Evolutionary conservation across 2,888 invertebrate species (phyloP).

Genomic region (Eugnorisma glareosa): DNA sequence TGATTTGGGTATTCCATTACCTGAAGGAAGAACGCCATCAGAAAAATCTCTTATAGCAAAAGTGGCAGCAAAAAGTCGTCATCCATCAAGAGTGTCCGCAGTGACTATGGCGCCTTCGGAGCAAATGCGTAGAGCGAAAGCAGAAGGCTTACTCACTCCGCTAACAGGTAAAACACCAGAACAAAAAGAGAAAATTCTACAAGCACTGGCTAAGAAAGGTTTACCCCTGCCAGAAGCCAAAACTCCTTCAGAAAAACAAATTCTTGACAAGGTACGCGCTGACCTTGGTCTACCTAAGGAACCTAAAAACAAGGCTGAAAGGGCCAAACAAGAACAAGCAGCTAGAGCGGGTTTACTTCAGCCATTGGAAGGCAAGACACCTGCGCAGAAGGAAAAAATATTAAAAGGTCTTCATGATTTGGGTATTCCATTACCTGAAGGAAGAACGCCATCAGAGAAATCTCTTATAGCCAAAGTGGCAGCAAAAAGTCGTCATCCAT

Average conservation of each 20-base stretch:
- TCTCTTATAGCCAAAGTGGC: conserved; percentile 46
- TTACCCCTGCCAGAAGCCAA: conserved; percentile 58
- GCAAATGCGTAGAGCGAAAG: conserved; percentile 10
- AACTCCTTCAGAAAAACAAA: conserved; percentile 67
- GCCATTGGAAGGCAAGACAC: too few relatives aligned
- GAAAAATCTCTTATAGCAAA: conserved; percentile 60
- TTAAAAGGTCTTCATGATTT: conserved; percentile 15
- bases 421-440: conserved; percentile 65
- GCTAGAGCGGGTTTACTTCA: conserved; percentile 29
- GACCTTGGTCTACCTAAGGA: conserved; percentile 69
- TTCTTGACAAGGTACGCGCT: conserved; percentile 64
- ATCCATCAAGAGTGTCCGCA: conserved; percentile 13
- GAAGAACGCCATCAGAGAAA: conserved; percentile 70
- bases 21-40: conserved; percentile 69
- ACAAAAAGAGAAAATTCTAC: conserved; percentile 49
- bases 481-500: background rate
- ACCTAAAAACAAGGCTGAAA: conserved; percentile 55
- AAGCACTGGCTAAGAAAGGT: conserved; percentile 36
- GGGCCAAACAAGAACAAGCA: conserved; percentile 21
- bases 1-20: conserved; percentile 54
- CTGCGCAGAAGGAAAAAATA: too few relatives aligned
- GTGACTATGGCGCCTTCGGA: background rate
- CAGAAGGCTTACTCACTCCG: conserved; percentile 28
- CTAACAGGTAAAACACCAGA: conserved; percentile 44
- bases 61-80: conserved; percentile 14